These are phyloP conservation scores for Gorsachius goisagi DNA, from an alignment of 2,113 vertebrate species.

Conservation along the genomic window DNA sequence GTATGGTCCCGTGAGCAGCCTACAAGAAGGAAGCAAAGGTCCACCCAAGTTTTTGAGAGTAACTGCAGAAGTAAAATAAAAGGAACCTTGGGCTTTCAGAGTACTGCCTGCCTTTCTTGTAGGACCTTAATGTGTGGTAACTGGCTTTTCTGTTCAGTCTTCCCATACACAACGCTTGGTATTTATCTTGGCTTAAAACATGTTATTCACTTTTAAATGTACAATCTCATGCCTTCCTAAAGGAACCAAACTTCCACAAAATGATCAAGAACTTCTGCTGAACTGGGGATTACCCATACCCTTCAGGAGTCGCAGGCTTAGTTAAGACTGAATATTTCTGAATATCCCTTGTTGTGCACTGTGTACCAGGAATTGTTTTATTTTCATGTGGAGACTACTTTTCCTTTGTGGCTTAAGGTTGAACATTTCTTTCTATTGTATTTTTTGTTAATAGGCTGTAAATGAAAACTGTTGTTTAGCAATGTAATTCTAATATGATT, in stretches of 20 bases:
- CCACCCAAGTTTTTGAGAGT: neutral
- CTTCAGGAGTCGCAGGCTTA: neutral
- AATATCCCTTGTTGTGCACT: neutral
- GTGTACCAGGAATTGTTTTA: neutral
- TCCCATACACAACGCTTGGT: neutral
- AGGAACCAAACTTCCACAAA: neutral
- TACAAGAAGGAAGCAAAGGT: neutral
- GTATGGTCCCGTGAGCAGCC: neutral
- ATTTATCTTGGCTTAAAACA: neutral
- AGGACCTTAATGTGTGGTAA: neutral
- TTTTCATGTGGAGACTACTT: neutral
- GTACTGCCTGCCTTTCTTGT: neutral
- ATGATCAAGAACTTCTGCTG: neutral
- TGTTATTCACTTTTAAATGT: neutral
- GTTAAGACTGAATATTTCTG: neutral
- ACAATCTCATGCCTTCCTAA: neutral
- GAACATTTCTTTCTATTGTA: neutral
- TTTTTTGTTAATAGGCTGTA: constrained; percentile 6
- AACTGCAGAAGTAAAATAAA: neutral
- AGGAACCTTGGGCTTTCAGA: neutral
- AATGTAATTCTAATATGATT: constrained; percentile 42
- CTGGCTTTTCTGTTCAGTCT: neutral
- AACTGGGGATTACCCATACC: neutral
- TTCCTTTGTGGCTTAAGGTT: neutral
- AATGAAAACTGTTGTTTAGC: constrained; percentile 49